phyloP scores from a whole-genome alignment of 1,140 invertebrate species.

The Drosophila kikkawai region DNA sequence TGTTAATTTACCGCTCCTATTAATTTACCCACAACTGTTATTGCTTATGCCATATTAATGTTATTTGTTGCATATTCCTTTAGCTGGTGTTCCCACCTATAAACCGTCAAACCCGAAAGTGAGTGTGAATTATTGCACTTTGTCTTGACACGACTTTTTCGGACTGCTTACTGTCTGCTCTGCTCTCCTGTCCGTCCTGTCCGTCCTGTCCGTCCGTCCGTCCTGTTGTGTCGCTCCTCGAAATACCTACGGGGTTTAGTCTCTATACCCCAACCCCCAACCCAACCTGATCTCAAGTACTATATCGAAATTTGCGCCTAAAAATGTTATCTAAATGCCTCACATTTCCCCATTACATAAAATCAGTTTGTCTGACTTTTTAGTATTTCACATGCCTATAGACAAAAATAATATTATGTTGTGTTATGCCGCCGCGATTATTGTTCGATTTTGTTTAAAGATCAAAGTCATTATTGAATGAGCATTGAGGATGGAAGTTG shows the following conservation, averaged over 20 bases:
- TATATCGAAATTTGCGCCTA: conserved; percentile 35
- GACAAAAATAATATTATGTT: conserved; percentile 31
- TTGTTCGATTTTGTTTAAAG: conserved; percentile 37
- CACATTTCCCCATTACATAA: conserved; percentile 74
- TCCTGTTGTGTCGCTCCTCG: conserved; percentile 19
- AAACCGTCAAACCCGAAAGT: conserved; percentile 71
- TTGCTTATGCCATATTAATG: conserved; percentile 7
- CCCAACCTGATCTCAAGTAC: conserved; percentile 18
- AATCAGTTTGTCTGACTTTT: conserved; percentile 14
- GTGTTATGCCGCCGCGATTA: conserved; percentile 13
- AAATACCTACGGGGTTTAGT: conserved; percentile 15
- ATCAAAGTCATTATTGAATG: conserved; percentile 50
- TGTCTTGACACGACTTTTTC: conserved; percentile 70
- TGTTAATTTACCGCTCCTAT: background rate
- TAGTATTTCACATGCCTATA: conserved; percentile 37
- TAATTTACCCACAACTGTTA: background rate
- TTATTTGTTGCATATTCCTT: conserved; percentile 10
- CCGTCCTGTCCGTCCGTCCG: conserved; percentile 6
- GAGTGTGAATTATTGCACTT: conserved; percentile 83
- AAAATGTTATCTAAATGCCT: conserved; percentile 73
- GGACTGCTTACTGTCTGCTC: conserved; percentile 8
- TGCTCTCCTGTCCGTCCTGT: conserved; percentile 18
- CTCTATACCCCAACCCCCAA: background rate
- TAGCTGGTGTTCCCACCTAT: conserved; percentile 55
- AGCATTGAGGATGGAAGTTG: conserved; percentile 29